phyloP scores from a whole-genome alignment of 2,888 invertebrate genomes.

The Epinotia demarniana region DNA sequence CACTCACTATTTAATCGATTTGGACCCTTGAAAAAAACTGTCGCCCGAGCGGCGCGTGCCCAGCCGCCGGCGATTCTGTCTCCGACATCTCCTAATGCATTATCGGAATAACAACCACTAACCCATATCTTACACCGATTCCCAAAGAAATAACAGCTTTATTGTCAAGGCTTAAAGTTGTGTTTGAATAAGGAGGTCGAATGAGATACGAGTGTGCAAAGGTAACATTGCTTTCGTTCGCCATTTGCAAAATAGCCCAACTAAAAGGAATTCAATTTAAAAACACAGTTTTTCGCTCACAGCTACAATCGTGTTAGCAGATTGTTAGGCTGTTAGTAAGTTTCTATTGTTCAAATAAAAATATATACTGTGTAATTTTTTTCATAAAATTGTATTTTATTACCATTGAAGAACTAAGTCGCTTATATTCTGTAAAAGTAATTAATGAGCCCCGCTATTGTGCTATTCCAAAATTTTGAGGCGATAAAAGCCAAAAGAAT shows the following conservation, averaged over 20 bases:
- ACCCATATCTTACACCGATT: background rate
- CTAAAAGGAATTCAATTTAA: slow-evolving; percentile 71
- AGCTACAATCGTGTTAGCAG: slow-evolving; percentile 27
- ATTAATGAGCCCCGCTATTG: slow-evolving; percentile 52
- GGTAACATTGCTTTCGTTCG: slow-evolving; percentile 8
- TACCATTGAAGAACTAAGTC: slow-evolving; percentile 30
- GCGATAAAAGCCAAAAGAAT: slow-evolving; percentile 51
- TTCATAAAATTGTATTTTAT: background rate
- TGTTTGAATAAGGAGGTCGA: background rate
- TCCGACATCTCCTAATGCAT: slow-evolving; percentile 67
- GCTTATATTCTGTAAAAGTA: slow-evolving; percentile 52
- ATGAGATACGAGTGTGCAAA: slow-evolving; percentile 1
- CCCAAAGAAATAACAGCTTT: background rate
- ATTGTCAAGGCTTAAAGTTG: background rate
- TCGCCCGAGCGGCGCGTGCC: slow-evolving; percentile 56
- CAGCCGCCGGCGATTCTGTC: slow-evolving; percentile 62
- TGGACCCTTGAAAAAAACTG: slow-evolving; percentile 41
- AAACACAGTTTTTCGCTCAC: slow-evolving; percentile 51
- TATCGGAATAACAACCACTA: slow-evolving; percentile 48
- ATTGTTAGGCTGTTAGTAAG: slow-evolving; percentile 45
- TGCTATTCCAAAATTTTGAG: slow-evolving; percentile 43
- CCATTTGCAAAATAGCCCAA: slow-evolving; percentile 58
- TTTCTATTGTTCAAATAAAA: slow-evolving; percentile 51
- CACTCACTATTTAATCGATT: slow-evolving; percentile 38
- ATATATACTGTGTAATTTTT: background rate